These are phyloP conservation scores for Cactoblastis cactorum DNA, from an alignment of 2,888 invertebrate species.

Conservation along the genomic window DNA sequence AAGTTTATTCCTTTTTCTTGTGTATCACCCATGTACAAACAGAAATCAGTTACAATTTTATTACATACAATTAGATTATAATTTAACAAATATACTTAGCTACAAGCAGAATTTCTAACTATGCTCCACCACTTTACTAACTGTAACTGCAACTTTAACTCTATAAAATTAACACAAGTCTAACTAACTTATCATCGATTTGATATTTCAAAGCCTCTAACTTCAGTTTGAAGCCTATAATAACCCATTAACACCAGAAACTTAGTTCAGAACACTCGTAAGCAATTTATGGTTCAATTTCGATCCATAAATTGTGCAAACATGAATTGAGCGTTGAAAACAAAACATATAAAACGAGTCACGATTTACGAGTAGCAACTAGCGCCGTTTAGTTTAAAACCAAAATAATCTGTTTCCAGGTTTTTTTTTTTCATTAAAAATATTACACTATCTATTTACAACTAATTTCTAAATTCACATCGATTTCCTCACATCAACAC, in stretches of 20 bases:
- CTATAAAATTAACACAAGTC: not conserved
- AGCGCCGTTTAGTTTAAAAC: not conserved
- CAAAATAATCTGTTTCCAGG: not conserved
- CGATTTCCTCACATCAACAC: no score
- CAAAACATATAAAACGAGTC: slow-evolving; percentile 10
- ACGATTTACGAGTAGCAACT: not conserved
- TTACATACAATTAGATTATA: no score
- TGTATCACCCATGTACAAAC: no score
- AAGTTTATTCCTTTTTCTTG: no score
- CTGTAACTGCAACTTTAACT: not conserved
- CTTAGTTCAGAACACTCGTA: slow-evolving; percentile 12
- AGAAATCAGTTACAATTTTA: no score
- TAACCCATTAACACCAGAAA: slow-evolving; percentile 8
- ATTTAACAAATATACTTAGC: no score
- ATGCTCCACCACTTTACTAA: not conserved
- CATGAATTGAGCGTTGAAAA: slow-evolving; percentile 18
- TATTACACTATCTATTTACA: not conserved
- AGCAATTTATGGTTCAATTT: slow-evolving; percentile 17
- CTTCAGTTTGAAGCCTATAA: not conserved
- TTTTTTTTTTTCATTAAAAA: not conserved
- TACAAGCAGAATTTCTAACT: not conserved
- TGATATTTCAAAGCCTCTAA: not conserved
- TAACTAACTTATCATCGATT: slow-evolving; percentile 11
- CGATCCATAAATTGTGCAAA: slow-evolving; percentile 15
- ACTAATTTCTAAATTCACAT: no score